These are phyloP conservation scores for Melieria picta DNA, from an alignment of 2,888 invertebrate genomes.

Conservation along the genomic window DNA sequence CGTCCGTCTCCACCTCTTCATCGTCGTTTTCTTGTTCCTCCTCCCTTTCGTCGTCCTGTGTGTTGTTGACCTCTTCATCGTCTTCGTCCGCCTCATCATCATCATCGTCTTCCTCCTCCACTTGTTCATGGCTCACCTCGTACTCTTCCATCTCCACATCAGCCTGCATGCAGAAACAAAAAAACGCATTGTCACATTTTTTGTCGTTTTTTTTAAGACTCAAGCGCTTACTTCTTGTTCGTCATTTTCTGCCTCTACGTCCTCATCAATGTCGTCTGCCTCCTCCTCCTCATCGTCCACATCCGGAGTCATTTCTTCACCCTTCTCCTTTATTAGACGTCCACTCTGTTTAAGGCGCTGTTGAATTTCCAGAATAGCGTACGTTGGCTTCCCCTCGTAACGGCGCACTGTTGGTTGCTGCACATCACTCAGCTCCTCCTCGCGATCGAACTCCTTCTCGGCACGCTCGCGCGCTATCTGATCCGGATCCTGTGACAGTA, in stretches of 20 bases:
- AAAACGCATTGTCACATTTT: background rate
- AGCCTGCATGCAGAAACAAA: slow-evolving; percentile 10
- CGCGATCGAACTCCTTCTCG: slow-evolving; percentile 65
- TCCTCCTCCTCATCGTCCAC: slow-evolving; percentile 36
- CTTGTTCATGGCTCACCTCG: slow-evolving; percentile 26
- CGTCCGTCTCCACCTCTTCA: slow-evolving; percentile 39
- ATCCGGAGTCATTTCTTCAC: slow-evolving; percentile 37
- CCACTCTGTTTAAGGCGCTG: slow-evolving; percentile 59
- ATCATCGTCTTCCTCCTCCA: slow-evolving; percentile 21
- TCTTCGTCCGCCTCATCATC: slow-evolving; percentile 36
- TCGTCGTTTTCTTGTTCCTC: slow-evolving; percentile 37
- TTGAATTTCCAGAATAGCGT: slow-evolving; percentile 63
- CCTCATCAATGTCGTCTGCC: slow-evolving; percentile 18
- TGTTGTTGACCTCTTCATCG: slow-evolving; percentile 35
- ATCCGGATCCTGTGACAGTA: slow-evolving; percentile 65
- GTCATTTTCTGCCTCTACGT: slow-evolving; percentile 38
- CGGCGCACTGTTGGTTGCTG: slow-evolving; percentile 55
- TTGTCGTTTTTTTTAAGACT: slow-evolving; percentile 9
- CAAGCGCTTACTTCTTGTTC: slow-evolving; percentile 26
- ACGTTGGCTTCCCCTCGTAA: slow-evolving; percentile 64
- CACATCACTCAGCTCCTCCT: slow-evolving; percentile 56
- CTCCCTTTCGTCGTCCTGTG: slow-evolving; percentile 14
- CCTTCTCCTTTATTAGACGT: slow-evolving; percentile 45
- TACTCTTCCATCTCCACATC: slow-evolving; percentile 36
- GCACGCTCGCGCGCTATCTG: slow-evolving; percentile 66